Evolutionary conservation across 2,113 vertebrate genomes (phyloP), one percentile per base, ranked within the genome.

Genomic region (Anser brachyrhynchus): DNA sequence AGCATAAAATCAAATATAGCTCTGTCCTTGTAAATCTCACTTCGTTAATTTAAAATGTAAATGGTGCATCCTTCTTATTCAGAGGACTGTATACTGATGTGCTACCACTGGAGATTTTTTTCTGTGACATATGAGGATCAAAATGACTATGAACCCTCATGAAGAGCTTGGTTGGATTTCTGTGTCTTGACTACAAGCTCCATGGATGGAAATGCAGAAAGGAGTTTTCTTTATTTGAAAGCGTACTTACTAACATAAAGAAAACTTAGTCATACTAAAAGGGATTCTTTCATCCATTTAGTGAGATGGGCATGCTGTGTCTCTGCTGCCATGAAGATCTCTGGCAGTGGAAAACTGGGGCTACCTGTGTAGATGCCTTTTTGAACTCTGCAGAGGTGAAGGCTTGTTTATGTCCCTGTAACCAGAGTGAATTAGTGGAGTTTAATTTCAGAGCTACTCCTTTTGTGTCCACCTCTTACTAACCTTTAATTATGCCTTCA

Each of bases 401-500:
- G 49, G 55, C 57, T 72, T 59, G 49, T 92, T 90, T 89, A 57
- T 65, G 66, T 89, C 35, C 39, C 76, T 72, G 17, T 7, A 72
- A 62, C 35, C 73, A 29, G 83, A 95, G 18, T 52, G 70, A 92
- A 73, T 84, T 76, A 85, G 37, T 10, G 59, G 75, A 35, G 70
- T 95, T 92, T 41, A 16, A 87, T 91, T 92, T 92, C 94, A 90
- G 58, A 76, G 79, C 72, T 67, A 8, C 25, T 93, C 78, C 87
- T 96, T 91, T 52, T 65, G 66, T 74, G 86, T 73, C 77, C 67
- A 90, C 44, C 89, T 90, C 89, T 37, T 66, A n/a, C 79, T 94
- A 92, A 87, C 92, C 92, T 78, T 94, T 82, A 95, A 95, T 97
- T 95, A 94, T 23, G 69, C 58, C 71, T 92, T 94, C 90, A 44